Evolutionary conservation across 2,797 vertebrate species (phyloP), one percentile per base, ranked within the genome.

Genomic region (Aphelocoma californica): DNA sequence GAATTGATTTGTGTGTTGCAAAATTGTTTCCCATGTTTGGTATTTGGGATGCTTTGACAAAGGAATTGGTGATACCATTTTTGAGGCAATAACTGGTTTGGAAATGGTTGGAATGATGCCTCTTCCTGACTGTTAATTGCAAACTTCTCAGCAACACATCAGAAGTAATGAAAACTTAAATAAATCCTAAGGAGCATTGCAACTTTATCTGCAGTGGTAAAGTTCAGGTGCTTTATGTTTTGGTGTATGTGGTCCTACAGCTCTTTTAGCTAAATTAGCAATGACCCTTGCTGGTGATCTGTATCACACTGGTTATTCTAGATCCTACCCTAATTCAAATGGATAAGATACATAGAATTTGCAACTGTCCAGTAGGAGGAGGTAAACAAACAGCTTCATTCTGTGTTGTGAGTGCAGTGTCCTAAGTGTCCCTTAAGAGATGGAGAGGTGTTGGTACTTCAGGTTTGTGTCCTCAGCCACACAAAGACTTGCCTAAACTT

Each of bases 51-150:
- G 44, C 47, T 79, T 78, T 71, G 47, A 45, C 18, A n/a, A 60
- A 56, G 54, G 45, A 71, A 34, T 45, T 0, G 0, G 11, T n/a
- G 38, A 67, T 71, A 21, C 18, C 1, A 0, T 14, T 2, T 56
- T 79, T 58, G 44, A 58, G 48, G 15, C 61, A 54, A 18, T 65
- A 42, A 42, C 31, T 82, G 18, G 6, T 81, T 69, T 57, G 64
- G 56, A 92, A 74, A 18, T 17, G 1, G 17, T 16, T 45, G 51
- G 40, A 34, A 18, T 57, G 26, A 19, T 50, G 20, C 31, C 8
- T 70, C 29, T 69, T 85, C 53, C 21, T 72, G 50, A 7, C n/a
- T 81, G 15, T 56, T 72, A 72, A 21, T 62, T 78, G n/a, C 36
- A 81, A 67, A 74, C 44, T 66, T 95, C 53, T 80, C 29, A 70